phyloP scores from a whole-genome alignment of 2,797 vertebrate genomes.

The Odontamblyopus lacepedii region DNA sequence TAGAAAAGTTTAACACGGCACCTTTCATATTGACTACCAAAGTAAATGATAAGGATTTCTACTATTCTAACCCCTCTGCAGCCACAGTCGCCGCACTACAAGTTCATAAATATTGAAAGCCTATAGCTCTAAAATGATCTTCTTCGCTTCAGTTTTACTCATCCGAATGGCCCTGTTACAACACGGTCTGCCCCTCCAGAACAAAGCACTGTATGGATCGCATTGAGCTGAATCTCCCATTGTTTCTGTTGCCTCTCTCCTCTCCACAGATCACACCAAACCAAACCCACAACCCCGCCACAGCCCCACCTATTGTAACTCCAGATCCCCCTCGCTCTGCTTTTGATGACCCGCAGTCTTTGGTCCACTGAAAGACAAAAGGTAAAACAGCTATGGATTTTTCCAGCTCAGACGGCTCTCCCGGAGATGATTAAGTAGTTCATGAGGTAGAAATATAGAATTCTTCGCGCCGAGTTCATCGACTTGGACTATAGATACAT shows the following conservation, averaged over 20 bases:
- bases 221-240: background rate
- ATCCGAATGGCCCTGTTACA: background rate
- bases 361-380: conserved; percentile 81
- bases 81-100: background rate
- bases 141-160: background rate
- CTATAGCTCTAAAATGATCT: background rate
- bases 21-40: too few species aligned
- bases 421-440: conserved; percentile 80
- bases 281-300: background rate
- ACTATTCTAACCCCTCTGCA: too few species aligned
- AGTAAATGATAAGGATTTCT: too few species aligned
- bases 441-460: conserved; percentile 80
- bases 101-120: background rate
- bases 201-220: background rate
- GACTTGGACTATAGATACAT: conserved; percentile 79
- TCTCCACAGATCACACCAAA: background rate
- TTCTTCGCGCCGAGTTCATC: conserved; percentile 78
- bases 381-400: conserved; percentile 81
- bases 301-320: conserved; percentile 1
- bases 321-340: conserved; percentile 30
- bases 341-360: conserved; percentile 76
- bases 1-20: too few species aligned
- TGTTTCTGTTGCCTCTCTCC: background rate
- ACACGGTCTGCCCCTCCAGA: background rate
- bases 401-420: conserved; percentile 73